Conservation (phyloP, 2,888 invertebrate species). For the Branchinecta sandiegonensis region DNA sequence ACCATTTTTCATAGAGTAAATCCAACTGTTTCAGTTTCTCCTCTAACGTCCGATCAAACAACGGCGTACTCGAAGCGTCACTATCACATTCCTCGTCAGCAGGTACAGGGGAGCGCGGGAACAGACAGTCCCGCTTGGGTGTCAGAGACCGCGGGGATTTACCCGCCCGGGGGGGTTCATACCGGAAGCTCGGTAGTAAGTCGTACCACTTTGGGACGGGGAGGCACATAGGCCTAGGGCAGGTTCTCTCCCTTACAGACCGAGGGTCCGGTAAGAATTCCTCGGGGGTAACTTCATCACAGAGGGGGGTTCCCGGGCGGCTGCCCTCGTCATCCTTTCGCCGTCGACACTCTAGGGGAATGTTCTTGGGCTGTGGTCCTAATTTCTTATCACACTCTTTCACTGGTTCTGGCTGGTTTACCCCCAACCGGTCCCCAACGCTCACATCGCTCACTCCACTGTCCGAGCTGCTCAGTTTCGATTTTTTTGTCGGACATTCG, state of each 20-base stretch:
- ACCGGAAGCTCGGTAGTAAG: conserved; percentile 3
- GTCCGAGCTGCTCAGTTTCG: conserved; percentile 23
- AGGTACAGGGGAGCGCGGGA: conserved; percentile 17
- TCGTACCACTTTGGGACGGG: conserved; percentile 20
- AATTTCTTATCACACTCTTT: conserved; percentile 28
- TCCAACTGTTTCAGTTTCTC: conserved; percentile 36
- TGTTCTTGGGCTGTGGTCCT: conserved; percentile 28
- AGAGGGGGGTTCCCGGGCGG: conserved; percentile 68
- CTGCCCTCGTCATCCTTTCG: conserved; percentile 52
- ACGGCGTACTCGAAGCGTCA: neutral
- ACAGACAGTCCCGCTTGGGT: conserved; percentile 23
- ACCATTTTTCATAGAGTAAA: conserved; percentile 34
- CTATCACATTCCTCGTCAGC: conserved; percentile 14
- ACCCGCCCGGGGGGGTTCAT: conserved; percentile 5
- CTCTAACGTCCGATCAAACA: conserved; percentile 12
- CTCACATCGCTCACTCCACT: conserved; percentile 27
- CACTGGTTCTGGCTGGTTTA: conserved; percentile 27
- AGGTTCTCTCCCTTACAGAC: conserved; percentile 15
- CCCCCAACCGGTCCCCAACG: conserved; percentile 26
- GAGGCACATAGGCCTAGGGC: conserved; percentile 17
- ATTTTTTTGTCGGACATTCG: conserved; percentile 19
- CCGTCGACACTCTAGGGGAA: conserved; percentile 38
- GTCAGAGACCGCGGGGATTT: neutral
- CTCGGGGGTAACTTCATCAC: conserved; percentile 59
- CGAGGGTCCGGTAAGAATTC: conserved; percentile 36